Evolutionary conservation across 2,888 invertebrate species (phyloP).

Genomic region (Sturmia bella): DNA sequence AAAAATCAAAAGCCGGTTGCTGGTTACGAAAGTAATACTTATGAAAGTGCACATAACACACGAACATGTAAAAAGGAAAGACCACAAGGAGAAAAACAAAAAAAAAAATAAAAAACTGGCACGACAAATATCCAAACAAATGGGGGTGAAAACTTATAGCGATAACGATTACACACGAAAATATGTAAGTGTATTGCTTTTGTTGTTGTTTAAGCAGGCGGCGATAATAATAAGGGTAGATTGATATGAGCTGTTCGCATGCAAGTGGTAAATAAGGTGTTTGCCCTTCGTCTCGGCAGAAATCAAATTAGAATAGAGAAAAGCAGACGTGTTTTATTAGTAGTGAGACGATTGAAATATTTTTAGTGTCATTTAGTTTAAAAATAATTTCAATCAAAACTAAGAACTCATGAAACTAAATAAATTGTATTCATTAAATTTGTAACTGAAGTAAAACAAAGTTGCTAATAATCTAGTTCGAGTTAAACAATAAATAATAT

Average conservation of each 20-base stretch:
- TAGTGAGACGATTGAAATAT: conserved; percentile 15
- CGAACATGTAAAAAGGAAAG: conserved; percentile 14
- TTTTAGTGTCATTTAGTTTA: conserved; percentile 30
- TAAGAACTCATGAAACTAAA: conserved; percentile 4
- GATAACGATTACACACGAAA: conserved; percentile 62
- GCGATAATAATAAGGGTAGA: conserved; percentile 65
- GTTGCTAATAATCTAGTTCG: conserved; percentile 33
- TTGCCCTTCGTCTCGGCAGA: conserved; percentile 66
- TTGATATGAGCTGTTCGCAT: conserved; percentile 43
- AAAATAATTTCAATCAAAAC: conserved; percentile 22
- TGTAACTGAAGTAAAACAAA: background rate
- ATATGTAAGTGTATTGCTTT: background rate
- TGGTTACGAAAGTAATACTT: conserved; percentile 8
- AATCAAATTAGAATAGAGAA: conserved; percentile 76
- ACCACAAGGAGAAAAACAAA: background rate
- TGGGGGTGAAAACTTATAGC: conserved; percentile 62
- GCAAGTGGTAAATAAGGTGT: conserved; percentile 61
- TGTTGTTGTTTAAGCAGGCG: conserved; percentile 22
- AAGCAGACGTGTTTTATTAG: conserved; percentile 62
- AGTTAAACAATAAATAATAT: conserved; percentile 19
- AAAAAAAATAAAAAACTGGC: conserved; percentile 21
- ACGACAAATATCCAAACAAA: conserved; percentile 38
- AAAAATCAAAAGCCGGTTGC: conserved; percentile 55
- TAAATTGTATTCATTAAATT: background rate
- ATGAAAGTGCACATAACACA: conserved; percentile 42